Percentiles rank a stretch among this genome's conserved stretches.
phyloP scores from a whole-genome alignment of 1,140 invertebrate genomes.

The Lutraria rhynchaena region DNA sequence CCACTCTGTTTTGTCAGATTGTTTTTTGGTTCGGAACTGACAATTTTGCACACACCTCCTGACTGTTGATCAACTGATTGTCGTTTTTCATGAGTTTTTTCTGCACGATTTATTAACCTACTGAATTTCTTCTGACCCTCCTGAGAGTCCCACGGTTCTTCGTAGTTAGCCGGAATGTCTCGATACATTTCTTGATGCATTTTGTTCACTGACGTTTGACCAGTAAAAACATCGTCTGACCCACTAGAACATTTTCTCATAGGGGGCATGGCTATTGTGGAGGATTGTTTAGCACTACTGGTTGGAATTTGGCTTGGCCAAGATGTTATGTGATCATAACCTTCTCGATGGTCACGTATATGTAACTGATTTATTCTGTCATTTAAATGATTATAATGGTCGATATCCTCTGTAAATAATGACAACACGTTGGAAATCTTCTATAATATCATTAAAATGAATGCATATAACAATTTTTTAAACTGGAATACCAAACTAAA shows the following conservation, averaged over 20 bases:
- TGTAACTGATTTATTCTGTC: not conserved
- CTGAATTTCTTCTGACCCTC: constrained; percentile 42
- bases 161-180: constrained; percentile 56
- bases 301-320: constrained; percentile 15
- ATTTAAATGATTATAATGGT: constrained; percentile 19
- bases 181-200: not conserved
- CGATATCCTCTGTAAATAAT: too few relatives aligned
- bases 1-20: not conserved
- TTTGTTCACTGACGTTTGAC: not conserved
- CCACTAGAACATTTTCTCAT: constrained; percentile 4
- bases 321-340: constrained; percentile 24
- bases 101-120: constrained; percentile 40
- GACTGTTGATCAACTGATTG: constrained; percentile 8
- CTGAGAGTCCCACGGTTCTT: constrained; percentile 63
- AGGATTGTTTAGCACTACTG: constrained; percentile 9
- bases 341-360: constrained; percentile 3
- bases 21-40: not conserved
- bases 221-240: constrained; percentile 29
- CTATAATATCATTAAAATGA: too few relatives aligned
- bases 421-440: too few relatives aligned
- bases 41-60: not conserved
- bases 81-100: constrained; percentile 35
- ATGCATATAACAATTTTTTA: too few relatives aligned
- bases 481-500: too few relatives aligned
- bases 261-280: not conserved